Evolutionary conservation across 2,113 vertebrate species (phyloP), one percentile per base, ranked within the genome.

Genomic region (Elephas maximus): DNA sequence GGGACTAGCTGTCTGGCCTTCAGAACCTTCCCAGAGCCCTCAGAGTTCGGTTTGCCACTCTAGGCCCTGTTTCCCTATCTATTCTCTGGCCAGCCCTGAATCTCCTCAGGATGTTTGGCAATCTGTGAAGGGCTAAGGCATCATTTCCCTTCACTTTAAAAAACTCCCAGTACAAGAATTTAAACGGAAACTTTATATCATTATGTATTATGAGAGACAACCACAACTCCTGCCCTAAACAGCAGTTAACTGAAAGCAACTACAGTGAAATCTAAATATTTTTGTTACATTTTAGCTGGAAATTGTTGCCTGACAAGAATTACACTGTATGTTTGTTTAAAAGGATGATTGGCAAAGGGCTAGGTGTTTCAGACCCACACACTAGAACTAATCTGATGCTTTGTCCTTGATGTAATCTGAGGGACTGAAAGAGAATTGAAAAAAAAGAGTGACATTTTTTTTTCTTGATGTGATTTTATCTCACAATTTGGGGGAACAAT

Each of bases 111-210:
- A 74, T 1, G 8, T 3, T 60, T 20, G 12, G 24, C 37, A 9
- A 33, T 37, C 91, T 45, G 37, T 14, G 4, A 74, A n/a, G 18
- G 60, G 1, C 37, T 80, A 18, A 15, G 5, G 9, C 23, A n/a
- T 45, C 74, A 15, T n/a, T 94, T 86, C n/a, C 65, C 28, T 73
- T 60, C 83, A 21, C 77, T 41, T 91, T 88, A 30, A 41, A 74
- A 48, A 94, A 71, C 17, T 28, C 23, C 18, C 33, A 45, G 60
- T 26, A 2, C 10, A n/a, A 44, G 2, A 17, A 73, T 89, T 87
- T 67, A 65, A 80, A 60, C 24, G 88, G 67, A 79, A 82, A 93
- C 33, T 88, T 57, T 26, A 17, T 26, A 11, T 15, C 69, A 5
- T 88, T 65, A 15, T 17, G 67, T 63, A 71, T 51, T 63, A 63